Conservation (phyloP, 2,888 invertebrate species). For the Lymantria monacha region DNA sequence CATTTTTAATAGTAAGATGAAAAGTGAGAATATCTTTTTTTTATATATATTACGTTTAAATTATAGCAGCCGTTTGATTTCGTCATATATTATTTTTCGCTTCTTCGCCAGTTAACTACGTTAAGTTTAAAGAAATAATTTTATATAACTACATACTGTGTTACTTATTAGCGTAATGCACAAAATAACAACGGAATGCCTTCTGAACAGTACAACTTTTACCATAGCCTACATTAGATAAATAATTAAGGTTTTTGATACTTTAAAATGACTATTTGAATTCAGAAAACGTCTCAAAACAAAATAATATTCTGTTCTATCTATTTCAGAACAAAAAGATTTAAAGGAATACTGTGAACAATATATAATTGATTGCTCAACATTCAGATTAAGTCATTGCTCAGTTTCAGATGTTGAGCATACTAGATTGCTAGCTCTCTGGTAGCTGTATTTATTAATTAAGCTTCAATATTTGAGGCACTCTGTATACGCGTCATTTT, state of each 20-base stretch:
- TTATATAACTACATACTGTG: conserved; percentile 62
- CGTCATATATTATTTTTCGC: conserved; percentile 56
- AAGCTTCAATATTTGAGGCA: conserved; percentile 8
- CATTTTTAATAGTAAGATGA: conserved; percentile 76
- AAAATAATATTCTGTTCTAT: conserved; percentile 15
- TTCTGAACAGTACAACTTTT: conserved; percentile 80
- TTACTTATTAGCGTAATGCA: conserved; percentile 74
- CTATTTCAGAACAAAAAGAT: conserved; percentile 9
- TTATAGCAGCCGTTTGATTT: conserved; percentile 48
- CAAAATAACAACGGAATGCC: conserved; percentile 78
- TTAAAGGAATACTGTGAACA: neutral
- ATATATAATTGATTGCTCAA: conserved; percentile 3
- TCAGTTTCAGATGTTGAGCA: conserved; percentile 5
- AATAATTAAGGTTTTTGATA: conserved; percentile 50
- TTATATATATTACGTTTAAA: conserved; percentile 28
- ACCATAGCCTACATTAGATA: conserved; percentile 77
- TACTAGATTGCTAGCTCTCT: conserved; percentile 18
- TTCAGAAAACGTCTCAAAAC: conserved; percentile 16
- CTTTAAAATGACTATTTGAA: conserved; percentile 52
- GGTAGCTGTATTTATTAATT: conserved; percentile 11
- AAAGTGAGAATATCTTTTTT: conserved; percentile 70
- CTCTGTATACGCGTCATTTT: conserved; percentile 33
- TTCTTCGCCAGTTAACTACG: conserved; percentile 65
- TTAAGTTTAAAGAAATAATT: conserved; percentile 61
- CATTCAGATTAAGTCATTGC: conserved; percentile 4